A percentile compares a stretch with the other conserved stretches of the same genome.
Conservation (phyloP, 2,113 vertebrate genomes). For the Gymnobelideus leadbeateri region DNA sequence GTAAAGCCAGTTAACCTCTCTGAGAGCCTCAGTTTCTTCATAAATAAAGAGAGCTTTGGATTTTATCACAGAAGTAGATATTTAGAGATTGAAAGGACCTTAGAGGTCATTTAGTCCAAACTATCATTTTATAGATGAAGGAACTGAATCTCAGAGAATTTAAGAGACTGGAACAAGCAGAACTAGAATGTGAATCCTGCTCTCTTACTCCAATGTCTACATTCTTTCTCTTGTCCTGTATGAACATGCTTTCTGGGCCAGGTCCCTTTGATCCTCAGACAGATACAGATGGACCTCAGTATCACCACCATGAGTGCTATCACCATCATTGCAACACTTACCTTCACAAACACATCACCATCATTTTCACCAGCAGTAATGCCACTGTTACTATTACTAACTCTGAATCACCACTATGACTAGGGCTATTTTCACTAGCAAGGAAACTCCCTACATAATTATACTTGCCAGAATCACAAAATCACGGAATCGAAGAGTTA, state of each 20-base stretch:
- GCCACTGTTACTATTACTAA: neutral
- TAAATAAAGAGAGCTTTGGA: neutral
- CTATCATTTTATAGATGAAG: neutral
- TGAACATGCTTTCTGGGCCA: neutral
- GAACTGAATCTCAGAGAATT: neutral
- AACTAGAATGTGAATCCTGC: neutral
- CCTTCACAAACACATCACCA: neutral
- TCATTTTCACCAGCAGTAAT: neutral
- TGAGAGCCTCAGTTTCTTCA: neutral
- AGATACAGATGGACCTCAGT: neutral
- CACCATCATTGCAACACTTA: neutral
- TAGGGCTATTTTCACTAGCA: neutral
- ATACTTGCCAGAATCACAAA: neutral
- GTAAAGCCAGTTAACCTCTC: neutral
- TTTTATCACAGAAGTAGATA: neutral
- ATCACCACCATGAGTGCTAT: neutral
- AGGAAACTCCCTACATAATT: neutral
- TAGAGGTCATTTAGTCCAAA: neutral
- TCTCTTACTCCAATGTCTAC: neutral
- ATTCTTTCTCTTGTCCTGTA: neutral
- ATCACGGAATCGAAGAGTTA: neutral
- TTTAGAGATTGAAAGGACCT: neutral
- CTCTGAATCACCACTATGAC: neutral
- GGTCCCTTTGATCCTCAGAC: neutral
- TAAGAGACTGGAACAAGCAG: neutral